Evolutionary conservation across 2,113 vertebrate genomes (phyloP).

Genomic region (Phrynocephalus versicolor): DNA sequence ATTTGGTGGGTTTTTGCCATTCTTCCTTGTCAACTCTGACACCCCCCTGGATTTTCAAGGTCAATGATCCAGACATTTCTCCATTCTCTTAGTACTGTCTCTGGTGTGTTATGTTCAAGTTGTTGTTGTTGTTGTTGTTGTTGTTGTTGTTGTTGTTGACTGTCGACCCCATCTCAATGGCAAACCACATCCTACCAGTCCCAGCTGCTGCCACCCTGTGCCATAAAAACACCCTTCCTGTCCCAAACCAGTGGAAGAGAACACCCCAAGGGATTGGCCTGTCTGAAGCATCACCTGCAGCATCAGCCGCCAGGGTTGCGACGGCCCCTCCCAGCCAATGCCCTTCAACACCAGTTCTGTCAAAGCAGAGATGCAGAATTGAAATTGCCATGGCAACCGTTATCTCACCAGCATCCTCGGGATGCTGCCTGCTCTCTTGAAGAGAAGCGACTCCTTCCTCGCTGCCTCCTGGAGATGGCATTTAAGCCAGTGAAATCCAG

Average conservation of each 20-base stretch:
- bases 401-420: not conserved
- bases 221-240: too few species aligned
- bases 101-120: too few species aligned
- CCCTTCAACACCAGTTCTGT: not conserved
- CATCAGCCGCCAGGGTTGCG: rapidly evolving
- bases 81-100: too few species aligned
- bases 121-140: too few species aligned
- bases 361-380: not conserved
- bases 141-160: too few species aligned
- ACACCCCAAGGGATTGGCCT: not conserved
- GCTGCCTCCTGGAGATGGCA: not conserved
- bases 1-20: too few species aligned
- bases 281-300: not conserved
- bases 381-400: rapidly evolving
- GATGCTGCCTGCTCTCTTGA: rapidly evolving
- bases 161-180: too few species aligned
- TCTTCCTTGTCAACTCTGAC: too few species aligned
- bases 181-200: too few species aligned
- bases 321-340: not conserved
- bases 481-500: not conserved
- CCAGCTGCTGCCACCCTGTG: too few species aligned
- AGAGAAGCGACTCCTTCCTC: not conserved
- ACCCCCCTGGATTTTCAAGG: too few species aligned
- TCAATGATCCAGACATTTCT: too few species aligned
- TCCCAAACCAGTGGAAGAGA: not conserved